phyloP scores from a whole-genome alignment of 2,888 invertebrate species.

The Monopis laevigella region DNA sequence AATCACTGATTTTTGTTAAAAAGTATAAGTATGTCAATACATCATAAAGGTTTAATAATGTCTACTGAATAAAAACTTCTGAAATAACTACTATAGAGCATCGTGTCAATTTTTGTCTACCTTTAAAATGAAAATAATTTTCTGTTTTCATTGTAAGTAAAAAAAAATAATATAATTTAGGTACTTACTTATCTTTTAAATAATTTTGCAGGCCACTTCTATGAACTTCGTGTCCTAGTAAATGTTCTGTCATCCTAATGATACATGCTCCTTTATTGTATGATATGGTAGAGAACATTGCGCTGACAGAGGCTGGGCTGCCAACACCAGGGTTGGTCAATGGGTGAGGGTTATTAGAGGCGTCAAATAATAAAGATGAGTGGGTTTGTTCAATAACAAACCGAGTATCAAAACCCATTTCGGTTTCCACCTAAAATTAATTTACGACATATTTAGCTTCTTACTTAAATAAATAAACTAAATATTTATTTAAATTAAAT shows the following conservation, averaged over 20 bases:
- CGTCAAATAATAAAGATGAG: conserved; percentile 67
- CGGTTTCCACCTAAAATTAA: conserved; percentile 60
- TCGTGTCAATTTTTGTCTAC: no score
- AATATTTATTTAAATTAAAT: no score
- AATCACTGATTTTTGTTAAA: no score
- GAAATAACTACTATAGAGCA: no score
- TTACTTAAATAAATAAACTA: no score
- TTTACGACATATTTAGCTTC: no score
- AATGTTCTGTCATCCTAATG: conserved; percentile 75
- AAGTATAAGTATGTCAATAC: no score
- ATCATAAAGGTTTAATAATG: no score
- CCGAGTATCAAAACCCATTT: conserved; percentile 73
- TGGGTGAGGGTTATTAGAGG: conserved; percentile 65
- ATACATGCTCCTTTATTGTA: conserved; percentile 75
- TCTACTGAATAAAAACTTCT: no score
- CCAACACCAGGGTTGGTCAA: conserved; percentile 64
- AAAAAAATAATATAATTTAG: not conserved
- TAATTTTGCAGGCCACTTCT: conserved; percentile 64
- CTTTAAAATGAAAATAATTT: no score
- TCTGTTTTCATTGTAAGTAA: no score
- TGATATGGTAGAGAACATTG: conserved; percentile 72
- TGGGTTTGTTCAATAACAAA: conserved; percentile 78
- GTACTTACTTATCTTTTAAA: conserved; percentile 51
- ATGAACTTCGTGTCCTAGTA: conserved; percentile 63
- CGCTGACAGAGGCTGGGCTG: conserved; percentile 64